Percentiles rank a stretch among this genome's conserved stretches.
These are phyloP conservation scores for Panurus biarmicus DNA, from an alignment of 2,113 vertebrate genomes.

Conservation along the genomic window DNA sequence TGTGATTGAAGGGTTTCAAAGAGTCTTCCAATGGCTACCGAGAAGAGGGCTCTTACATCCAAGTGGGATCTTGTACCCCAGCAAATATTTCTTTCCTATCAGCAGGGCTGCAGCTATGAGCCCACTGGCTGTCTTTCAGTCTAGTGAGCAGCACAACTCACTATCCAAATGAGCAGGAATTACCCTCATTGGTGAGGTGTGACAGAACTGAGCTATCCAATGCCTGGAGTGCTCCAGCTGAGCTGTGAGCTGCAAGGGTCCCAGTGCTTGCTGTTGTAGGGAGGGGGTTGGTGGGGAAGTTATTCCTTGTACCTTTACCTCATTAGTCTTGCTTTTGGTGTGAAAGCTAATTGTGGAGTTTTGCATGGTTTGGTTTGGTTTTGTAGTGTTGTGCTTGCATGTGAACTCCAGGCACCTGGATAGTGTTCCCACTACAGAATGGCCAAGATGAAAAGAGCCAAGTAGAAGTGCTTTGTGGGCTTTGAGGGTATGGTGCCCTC, in stretches of 20 bases:
- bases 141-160: neutral
- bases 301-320: neutral
- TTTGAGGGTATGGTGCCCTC: neutral
- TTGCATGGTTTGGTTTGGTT: constrained; percentile 3
- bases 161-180: neutral
- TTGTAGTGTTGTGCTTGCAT: constrained; percentile 7
- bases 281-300: neutral
- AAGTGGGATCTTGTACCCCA: neutral
- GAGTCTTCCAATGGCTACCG: neutral
- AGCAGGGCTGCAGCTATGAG: neutral
- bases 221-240: neutral
- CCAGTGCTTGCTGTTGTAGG: rapidly evolving
- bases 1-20: neutral
- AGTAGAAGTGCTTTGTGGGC: neutral
- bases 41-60: neutral
- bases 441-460: neutral
- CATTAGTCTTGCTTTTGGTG: neutral
- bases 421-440: neutral
- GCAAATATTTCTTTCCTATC: neutral
- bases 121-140: neutral
- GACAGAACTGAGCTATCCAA: neutral
- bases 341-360: neutral
- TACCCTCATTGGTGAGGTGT: neutral
- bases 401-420: neutral
- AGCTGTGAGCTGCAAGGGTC: neutral